These are phyloP conservation scores for Anthonomus grandis DNA, from an alignment of 1,140 invertebrate genomes.

Conservation along the genomic window DNA sequence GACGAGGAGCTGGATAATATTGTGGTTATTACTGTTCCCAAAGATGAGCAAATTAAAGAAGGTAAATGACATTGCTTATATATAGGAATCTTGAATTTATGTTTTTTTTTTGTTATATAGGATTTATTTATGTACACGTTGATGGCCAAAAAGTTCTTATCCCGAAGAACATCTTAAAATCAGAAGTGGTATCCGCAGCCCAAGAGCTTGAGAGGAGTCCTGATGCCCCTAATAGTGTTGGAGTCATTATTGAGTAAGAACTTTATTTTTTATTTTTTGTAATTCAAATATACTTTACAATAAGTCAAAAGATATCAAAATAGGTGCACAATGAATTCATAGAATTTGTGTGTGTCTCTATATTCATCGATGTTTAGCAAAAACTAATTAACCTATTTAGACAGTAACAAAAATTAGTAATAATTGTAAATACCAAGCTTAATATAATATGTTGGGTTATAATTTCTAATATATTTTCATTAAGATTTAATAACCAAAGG, in stretches of 20 bases:
- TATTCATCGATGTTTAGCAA: neutral
- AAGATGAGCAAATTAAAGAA: conserved; percentile 24
- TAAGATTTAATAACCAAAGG: too few species aligned
- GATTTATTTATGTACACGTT: conserved; percentile 35
- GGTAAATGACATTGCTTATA: conserved; percentile 10
- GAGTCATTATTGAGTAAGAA: conserved; percentile 16
- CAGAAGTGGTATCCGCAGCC: conserved; percentile 23
- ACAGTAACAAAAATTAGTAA: too few species aligned
- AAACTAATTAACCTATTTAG: too few species aligned
- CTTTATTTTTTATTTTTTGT: too few species aligned
- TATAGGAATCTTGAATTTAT: neutral
- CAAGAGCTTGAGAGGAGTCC: conserved; percentile 7
- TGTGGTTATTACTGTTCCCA: conserved; percentile 28
- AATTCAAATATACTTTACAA: too few species aligned
- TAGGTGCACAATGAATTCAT: too few species aligned
- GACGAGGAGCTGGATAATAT: conserved; percentile 26
- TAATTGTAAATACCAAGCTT: too few species aligned
- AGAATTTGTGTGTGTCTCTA: too few species aligned
- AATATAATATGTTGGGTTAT: too few species aligned
- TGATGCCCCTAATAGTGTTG: neutral
- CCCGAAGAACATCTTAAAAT: conserved; percentile 36
- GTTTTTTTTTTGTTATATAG: conserved; percentile 15
- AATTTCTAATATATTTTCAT: too few species aligned
- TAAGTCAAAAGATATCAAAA: too few species aligned
- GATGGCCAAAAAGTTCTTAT: conserved; percentile 34